Base-by-base conservation (phyloP, 2,888 invertebrate genomes). In the Portevinia maculata region DNA sequence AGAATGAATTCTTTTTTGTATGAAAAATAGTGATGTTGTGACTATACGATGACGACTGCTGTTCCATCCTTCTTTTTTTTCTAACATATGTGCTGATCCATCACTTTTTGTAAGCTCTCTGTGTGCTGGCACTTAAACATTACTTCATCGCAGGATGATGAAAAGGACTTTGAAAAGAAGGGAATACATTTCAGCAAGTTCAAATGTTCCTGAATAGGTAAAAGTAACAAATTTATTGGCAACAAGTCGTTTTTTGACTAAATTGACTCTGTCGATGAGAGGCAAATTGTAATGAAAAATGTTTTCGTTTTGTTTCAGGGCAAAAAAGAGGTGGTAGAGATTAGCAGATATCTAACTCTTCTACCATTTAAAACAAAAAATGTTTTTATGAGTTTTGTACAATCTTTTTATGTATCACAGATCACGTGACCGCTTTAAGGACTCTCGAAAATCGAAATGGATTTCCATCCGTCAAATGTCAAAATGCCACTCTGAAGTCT, bases 191-290 rank as follows among this genome's bases (percentile, higher is more conserved):
- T 24, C 24, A 8, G 41, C 28, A n/a, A 55, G n/a, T 21, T 15
- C 15, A 13, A 19, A 30, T 2, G n/a, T 28, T 21, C 17, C 11
- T 39, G 24, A 24, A 24, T 3, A 24, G 24, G 24, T 24, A 28
- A 6, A 11, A 5, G 19, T 24, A 24, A 5, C n/a, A 7, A 13
- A 17, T 6, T 17, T 15, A 9, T 15, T 21, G n/a, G 67, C 44
- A 69, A 69, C 67, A 69, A 57, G 67, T 69, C 9, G 28, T 52
- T 41, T 5, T 53, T 44, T 39, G 41, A 30, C 13, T 1, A 46
- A 17, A 19, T 4, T 19, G 44, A 17, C 44, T 37, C 7, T n/a
- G 37, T 37, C 9, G 37, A n/a, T 4, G 37, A 3, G 3, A 9
- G n/a, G n/a, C n/a, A n/a, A n/a, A 37, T 37, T 2, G 7, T 2